Base-by-base conservation (phyloP, 2,888 invertebrate species). In the Vannuccia rotundouncinata region DNA sequence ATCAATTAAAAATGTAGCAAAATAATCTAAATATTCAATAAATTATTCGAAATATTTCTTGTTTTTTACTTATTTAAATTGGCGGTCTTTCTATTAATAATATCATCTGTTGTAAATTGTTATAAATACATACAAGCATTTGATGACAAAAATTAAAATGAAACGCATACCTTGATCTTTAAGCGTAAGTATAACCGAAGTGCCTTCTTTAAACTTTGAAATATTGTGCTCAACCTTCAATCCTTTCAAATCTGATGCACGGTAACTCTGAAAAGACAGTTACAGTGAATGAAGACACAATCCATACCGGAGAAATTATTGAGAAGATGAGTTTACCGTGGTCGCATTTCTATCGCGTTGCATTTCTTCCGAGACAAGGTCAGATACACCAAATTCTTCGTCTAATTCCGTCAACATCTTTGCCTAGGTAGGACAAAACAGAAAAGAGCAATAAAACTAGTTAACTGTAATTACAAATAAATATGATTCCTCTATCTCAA, bases 391-490 rank as follows among this genome's bases (percentile, higher is more conserved):
- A 90, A 97, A 96, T 87, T 94, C 95, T 83, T 92, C 93, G 89
- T 98, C 98, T 90, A 98, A 91, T 89, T 97, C 95, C 88, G 96
- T 95, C 85, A 98, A 88, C 90, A 94, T 91, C 87, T 94, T 95
- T 28, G 95, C 97, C 94, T 93, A 83, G 45, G 17, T 45, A 45
- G 17, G 5, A 45, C 45, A 45, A 45, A 45, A 45, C 45, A 45
- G 17, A 5, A 45, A 45, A 45, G 45, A 45, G 17, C 5, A 45
- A 13, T 5, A 45, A 45, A 45, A 45, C 17, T 45, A 45, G 5
- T 17, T 5, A 45, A 45, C 45, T 45, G 5, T 17, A 17, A 13
- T 17, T 45, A 13, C 17, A 13, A 13, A 45, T 45, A 45, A 5
- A 13, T 45, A 5, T 45, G 45, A 45, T 13, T 13, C 45, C 17